phyloP scores from a whole-genome alignment of 2,888 invertebrate species.

The Ischnura elegans region DNA sequence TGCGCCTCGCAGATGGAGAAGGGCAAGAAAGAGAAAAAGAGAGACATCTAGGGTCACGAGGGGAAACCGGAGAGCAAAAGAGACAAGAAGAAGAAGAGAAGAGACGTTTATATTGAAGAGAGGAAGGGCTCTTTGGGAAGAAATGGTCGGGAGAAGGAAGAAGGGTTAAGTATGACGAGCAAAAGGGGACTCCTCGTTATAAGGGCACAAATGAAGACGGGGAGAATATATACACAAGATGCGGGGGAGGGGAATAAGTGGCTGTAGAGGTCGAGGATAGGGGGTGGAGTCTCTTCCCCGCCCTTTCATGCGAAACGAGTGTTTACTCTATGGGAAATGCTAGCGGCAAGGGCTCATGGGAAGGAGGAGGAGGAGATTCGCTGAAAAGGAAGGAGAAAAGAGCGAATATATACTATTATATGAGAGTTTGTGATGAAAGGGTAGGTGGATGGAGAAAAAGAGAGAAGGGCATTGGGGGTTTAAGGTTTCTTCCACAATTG shows the following conservation, averaged over 20 bases:
- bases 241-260: neutral
- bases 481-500: neutral
- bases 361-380: neutral
- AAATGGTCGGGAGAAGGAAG: neutral
- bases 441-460: neutral
- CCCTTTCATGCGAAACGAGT: conserved; percentile 35
- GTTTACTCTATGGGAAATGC: conserved; percentile 20
- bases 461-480: neutral
- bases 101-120: conserved; percentile 12
- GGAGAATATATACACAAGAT: neutral
- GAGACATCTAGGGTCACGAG: neutral
- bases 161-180: conserved; percentile 30
- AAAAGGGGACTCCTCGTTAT: neutral
- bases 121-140: neutral
- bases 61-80: neutral
- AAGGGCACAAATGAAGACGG: neutral
- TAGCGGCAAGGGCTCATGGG: neutral
- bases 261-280: neutral
- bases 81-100: neutral
- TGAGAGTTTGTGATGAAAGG: neutral
- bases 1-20: too few species aligned
- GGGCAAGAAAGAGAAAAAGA: neutral
- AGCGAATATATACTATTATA: too few species aligned
- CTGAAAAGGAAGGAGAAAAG: neutral
- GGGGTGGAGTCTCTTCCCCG: neutral